A percentile compares a stretch with the other conserved stretches of the same genome.
Evolutionary conservation across 2,797 vertebrate species (phyloP).

Genomic region (Gorsachius magnificus): DNA sequence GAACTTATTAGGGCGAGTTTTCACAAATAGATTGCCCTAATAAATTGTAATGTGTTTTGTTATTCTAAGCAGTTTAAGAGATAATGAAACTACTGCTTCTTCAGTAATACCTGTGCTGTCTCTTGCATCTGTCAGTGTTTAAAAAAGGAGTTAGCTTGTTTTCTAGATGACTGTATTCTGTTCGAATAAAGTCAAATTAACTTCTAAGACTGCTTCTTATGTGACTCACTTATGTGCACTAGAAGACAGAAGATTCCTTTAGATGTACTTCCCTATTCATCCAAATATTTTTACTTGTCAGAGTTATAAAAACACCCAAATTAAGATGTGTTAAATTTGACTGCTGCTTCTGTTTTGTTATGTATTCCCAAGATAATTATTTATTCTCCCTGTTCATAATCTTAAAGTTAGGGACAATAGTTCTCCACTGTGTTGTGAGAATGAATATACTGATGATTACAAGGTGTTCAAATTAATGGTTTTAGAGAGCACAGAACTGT

Average conservation of each 20-base stretch:
- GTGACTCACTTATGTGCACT: background rate
- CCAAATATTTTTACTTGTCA: background rate
- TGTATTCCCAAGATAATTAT: background rate
- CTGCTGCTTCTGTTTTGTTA: background rate
- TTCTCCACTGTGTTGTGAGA: background rate
- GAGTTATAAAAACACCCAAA: background rate
- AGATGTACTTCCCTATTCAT: background rate
- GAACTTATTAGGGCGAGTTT: background rate
- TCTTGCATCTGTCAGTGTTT: slow-evolving; percentile 16
- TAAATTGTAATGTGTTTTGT: slow-evolving; percentile 2
- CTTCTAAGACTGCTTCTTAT: background rate
- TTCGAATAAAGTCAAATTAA: slow-evolving; percentile 10
- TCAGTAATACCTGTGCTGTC: slow-evolving; percentile 10
- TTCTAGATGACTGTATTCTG: slow-evolving; percentile 25
- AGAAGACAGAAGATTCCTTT: background rate
- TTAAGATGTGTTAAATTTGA: background rate
- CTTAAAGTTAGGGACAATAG: background rate
- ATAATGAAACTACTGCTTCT: slow-evolving; percentile 9
- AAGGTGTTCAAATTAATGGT: background rate
- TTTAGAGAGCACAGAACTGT: background rate
- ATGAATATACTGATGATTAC: background rate
- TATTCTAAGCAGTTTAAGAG: slow-evolving; percentile 23
- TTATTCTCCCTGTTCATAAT: background rate
- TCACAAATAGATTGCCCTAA: slow-evolving; percentile 11
- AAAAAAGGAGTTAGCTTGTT: slow-evolving; percentile 11